Base-by-base conservation (phyloP, 2,113 vertebrate genomes). In the Chinchilla lanigera region DNA sequence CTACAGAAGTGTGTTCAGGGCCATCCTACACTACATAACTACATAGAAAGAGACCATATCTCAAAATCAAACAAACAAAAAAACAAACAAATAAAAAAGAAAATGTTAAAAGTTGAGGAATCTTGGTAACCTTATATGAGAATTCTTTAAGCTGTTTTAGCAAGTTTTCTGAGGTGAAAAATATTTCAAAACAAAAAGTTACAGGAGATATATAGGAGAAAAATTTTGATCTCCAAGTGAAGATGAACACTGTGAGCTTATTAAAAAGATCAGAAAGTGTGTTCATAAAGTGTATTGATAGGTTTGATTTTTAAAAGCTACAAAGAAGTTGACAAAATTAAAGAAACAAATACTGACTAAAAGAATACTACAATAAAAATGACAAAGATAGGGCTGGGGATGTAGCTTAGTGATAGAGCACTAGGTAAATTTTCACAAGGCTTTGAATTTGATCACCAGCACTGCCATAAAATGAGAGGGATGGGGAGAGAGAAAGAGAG, bases 181-280 rank as follows among this genome's bases (percentile, higher is more conserved):
- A 56, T 78, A 78, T 90, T 87, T 93, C 26, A 67, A 86, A 96
- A 89, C 5, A 90, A 82, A 87, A 90, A 82, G 19, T 73, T 81
- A 82, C 22, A 93, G n/a, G 67, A 50, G 80, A 7, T 60, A 35
- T 30, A 24, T 65, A 52, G 44, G 11, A 63, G 30, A 81, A 56
- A 41, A 80, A 50, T 44, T 96, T 95, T 60, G 16, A 91, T 58
- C 58, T 84, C 28, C 67, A 90, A 47, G 17, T 96, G 47, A 86
- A 86, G 56, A 65, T 33, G 30, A 82, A 69, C 19, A 33, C 54
- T 82, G 41, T 90, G 60, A 93, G 4, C 5, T 82, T 93, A 78
- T 47, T 78, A 86, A 90, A 95, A 90, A n/a, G 44, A 84, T 95
- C 12, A 92, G 54, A 44, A 91, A 61, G 19, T 26, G 26, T 47